Evolutionary conservation across 2,797 vertebrate species (phyloP), one percentile per base, ranked within the genome.

Genomic region (Aldrovandia affinis): DNA sequence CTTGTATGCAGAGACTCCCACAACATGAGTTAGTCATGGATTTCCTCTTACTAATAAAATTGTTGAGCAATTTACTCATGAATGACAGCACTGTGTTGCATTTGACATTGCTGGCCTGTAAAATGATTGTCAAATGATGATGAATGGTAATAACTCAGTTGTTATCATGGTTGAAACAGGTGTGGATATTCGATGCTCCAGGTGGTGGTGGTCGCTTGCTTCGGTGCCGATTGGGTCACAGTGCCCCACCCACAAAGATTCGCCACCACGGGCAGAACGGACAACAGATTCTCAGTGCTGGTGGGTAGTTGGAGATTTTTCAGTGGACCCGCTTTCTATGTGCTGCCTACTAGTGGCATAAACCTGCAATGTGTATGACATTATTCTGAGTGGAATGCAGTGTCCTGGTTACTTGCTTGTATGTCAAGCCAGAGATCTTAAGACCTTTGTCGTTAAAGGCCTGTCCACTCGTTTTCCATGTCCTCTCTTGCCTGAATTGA

Each of bases 111-210:
- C 4, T 42, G 1, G 20, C 70, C 22, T 63, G 1, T 63, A 28
- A 10, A 28, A 63, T 28, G 2, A 12, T 50, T 50, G 47, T 12
- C 0, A 50, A 50, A 50, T 12, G 12, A 50, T 50, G 6, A 50
- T 50, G 47, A 5, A 50, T 50, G 47, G 12, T 50, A 50, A 6
- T 50, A 6, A 50, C 12, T 42, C 70, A 42, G 18, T 25, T 75
- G 6, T 50, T 44, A 44, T 50, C 25, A 3, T 79, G 47, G n/a
- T 33, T 73, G 52, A 73, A 55, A 28, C 89, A 99, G 98, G 95
- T 99, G 36, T 99, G 98, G 98, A 97, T 99, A 90, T 98, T 99
- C 92, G 98, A 99, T 91, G 96, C 95, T 83, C 96, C 97, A 28
- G 96, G 95, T 75, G 97, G 98, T 8, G 94, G 93, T 81, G 96